Base-by-base conservation (phyloP, 2,113 vertebrate species). In the Pterocles orientalis region DNA sequence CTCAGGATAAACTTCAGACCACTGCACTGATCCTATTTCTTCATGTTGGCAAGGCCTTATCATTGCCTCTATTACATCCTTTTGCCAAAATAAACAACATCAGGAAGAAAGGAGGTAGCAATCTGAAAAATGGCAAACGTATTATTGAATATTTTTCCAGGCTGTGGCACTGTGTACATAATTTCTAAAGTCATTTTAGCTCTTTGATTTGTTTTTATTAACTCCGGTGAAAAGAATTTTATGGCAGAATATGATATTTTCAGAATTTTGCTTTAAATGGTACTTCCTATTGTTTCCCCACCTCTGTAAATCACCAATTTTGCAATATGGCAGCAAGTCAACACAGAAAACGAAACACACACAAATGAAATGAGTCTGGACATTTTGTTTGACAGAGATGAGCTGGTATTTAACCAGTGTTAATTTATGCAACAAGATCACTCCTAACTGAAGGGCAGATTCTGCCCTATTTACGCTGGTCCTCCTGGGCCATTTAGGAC, bases 61-160 rank as follows among this genome's bases (percentile, higher is more conserved):
- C 88, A 53, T 56, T 87, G 68, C 34, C 54, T 28, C 79, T 41
- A 31, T 79, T 90, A 93, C 36, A 61, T 15, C n/a, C 10, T 68
- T 83, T 56, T 62, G 82, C 60, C 73, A 95, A 96, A 95, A 94
- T 58, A 92, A 90, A 90, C 58, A 86, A 15, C 20, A 90, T 50
- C 80, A 96, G 93, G 83, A 97, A 92, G 66, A 94, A 95, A 87
- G 53, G 39, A 86, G 65, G 68, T 77, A 95, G 65, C 68, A 75
- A 88, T 83, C 36, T 5, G 29, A 77, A 94, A 94, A 86, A 88
- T 33, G n/a, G 53, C 14, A 69, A 92, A 78, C 56, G 33, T 36
- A 90, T 45, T 69, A 62, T 23, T 73, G n/a, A 10, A 5, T 78
- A 89, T 78, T 88, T 95, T 95, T 94, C 75, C 87, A 94, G 68